A percentile compares a stretch with the other conserved stretches of the same genome.
These are phyloP conservation scores for Dicrurus megarhynchus DNA, from an alignment of 2,113 vertebrate species.

Conservation along the genomic window DNA sequence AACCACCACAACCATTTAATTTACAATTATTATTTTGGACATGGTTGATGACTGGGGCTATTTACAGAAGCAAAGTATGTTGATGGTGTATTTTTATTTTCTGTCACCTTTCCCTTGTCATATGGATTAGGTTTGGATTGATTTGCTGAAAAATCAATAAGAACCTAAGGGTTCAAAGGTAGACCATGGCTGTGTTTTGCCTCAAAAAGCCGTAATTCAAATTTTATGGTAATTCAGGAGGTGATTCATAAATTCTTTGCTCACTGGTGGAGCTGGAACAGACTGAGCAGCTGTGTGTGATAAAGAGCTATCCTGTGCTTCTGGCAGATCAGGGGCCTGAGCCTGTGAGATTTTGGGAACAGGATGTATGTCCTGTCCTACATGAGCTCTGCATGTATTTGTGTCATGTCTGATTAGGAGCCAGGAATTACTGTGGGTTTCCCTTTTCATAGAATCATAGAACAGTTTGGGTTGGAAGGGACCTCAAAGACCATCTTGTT, in stretches of 20 bases:
- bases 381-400: neutral
- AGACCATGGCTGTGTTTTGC: neutral
- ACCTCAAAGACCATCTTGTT: neutral
- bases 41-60: neutral
- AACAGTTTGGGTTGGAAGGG: neutral
- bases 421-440: neutral
- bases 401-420: neutral
- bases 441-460: neutral
- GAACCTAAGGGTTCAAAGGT: neutral
- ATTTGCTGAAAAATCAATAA: neutral
- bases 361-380: neutral
- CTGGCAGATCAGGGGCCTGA: neutral
- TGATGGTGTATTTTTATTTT: neutral
- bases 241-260: neutral
- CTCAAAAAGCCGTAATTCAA: neutral
- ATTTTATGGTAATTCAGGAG: neutral
- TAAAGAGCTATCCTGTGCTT: neutral
- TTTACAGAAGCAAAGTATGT: neutral
- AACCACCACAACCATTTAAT: neutral
- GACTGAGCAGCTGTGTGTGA: rapidly evolving
- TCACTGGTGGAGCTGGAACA: neutral
- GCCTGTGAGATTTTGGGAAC: neutral
- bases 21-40: neutral
- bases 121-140: neutral
- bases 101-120: neutral